Percentiles rank a stretch among this genome's conserved stretches.
These are phyloP conservation scores for Seriola quinqueradiata DNA, from an alignment of 2,113 vertebrate species.

Conservation along the genomic window DNA sequence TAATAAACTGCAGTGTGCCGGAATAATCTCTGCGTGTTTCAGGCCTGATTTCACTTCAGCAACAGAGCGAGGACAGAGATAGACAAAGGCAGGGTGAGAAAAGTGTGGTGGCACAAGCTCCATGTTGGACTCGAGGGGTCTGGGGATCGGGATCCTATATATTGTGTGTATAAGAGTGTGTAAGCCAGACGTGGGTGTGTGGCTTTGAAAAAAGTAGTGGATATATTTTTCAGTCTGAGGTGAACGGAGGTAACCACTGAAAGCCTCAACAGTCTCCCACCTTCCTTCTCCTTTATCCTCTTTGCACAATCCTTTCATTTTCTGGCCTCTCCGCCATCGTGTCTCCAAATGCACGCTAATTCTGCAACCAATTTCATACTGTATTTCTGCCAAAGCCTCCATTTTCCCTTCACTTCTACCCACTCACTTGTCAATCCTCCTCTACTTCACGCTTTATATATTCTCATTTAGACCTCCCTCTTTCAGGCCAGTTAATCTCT, in stretches of 20 bases:
- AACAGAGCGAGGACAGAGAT: constrained; percentile 34
- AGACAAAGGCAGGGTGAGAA: constrained; percentile 28
- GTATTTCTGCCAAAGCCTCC: constrained; percentile 61
- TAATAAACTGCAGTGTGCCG: constrained; percentile 63
- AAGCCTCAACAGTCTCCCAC: constrained; percentile 40
- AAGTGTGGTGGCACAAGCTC: constrained; percentile 36
- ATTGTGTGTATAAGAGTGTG: background rate
- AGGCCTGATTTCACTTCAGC: constrained; percentile 61
- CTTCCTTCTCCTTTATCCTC: constrained; percentile 53
- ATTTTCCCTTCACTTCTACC: constrained; percentile 69
- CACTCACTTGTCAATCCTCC: constrained; percentile 71
- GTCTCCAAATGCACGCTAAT: constrained; percentile 56
- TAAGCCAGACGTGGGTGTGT: constrained; percentile 32
- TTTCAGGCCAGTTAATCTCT: constrained; percentile 55
- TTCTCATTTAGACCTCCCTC: constrained; percentile 56
- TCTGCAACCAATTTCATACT: constrained; percentile 67
- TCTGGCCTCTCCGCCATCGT: constrained; percentile 35
- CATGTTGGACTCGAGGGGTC: constrained; percentile 11
- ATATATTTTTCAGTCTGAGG: constrained; percentile 50
- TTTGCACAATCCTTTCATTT: constrained; percentile 67
- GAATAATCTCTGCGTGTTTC: constrained; percentile 63
- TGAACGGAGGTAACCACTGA: constrained; percentile 50
- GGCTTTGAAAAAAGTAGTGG: constrained; percentile 33
- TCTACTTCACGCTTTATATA: constrained; percentile 48
- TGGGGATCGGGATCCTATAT: constrained; percentile 13